Evolutionary conservation across 2,797 vertebrate species (phyloP), one percentile per base, ranked within the genome.

Genomic region (Perodicticus potto): DNA sequence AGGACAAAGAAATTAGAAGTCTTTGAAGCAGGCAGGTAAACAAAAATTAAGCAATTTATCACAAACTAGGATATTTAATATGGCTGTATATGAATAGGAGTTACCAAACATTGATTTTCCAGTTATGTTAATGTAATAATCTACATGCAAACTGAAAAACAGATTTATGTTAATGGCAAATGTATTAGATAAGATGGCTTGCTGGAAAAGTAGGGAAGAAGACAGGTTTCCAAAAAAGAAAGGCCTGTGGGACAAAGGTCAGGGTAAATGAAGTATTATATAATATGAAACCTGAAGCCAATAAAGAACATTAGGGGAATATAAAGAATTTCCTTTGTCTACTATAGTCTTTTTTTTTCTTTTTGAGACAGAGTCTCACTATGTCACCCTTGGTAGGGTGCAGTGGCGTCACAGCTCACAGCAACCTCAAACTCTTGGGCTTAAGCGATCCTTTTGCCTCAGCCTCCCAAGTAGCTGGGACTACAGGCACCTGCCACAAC

Each of bases 31-130:
- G 10, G 6, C 7, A 76, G 55, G 72, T 43, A 67, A 91, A 40
- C 37, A 77, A 9, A 93, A 93, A 81, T 87, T 69, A 93, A 93
- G 82, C 57, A 88, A 84, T 89, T 69, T 77, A 93, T 89, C n/a
- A 16, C 45, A 85, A 87, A 73, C 10, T 77, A 74, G 29, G 59
- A 77, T 22, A 37, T 77, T 76, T 87, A 74, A 61, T 29, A 63
- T 34, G 49, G 19, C 32, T 74, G 2, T 53, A 40, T 72, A 77
- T 80, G 25, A 72, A 27, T 76, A 53, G 90, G 32, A 80, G 32
- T 85, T 78, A 45, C 27, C 67, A 90, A 81, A 67, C 9, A 40
- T 40, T 91, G 40, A 7, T 65, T 81, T 70, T 72, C 25, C 22
- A 76, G 53, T 95, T 84, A 63, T 7, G 4, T 65, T 77, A 88